phyloP scores from a whole-genome alignment of 2,113 vertebrate genomes.

The Nanorana parkeri region DNA sequence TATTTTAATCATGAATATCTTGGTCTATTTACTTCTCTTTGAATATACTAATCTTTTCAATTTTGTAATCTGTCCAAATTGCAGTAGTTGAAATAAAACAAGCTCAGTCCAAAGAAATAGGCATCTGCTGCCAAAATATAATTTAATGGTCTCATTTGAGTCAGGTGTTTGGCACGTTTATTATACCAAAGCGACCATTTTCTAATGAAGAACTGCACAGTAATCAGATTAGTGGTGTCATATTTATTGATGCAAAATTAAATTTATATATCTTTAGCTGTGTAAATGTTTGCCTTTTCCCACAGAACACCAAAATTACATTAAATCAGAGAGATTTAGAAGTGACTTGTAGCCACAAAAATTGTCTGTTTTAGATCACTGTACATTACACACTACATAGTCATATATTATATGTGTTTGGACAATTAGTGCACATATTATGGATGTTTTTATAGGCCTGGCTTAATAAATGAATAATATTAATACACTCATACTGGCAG shows the following conservation, averaged over 20 bases:
- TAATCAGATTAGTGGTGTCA: conserved; percentile 53
- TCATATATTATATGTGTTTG: not conserved
- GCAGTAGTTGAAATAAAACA: not conserved
- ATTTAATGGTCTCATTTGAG: conserved; percentile 50
- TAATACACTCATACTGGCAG: too few relatives aligned
- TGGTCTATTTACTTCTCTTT: not conserved
- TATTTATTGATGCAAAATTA: conserved; percentile 47
- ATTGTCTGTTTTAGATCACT: not conserved
- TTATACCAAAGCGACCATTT: conserved; percentile 17
- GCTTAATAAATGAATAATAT: too few relatives aligned
- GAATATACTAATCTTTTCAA: conserved; percentile 1
- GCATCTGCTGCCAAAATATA: conserved; percentile 36
- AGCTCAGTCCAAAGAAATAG: conserved; percentile 28
- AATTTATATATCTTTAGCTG: conserved; percentile 28
- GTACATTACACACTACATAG: not conserved
- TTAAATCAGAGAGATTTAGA: not conserved
- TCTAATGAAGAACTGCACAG: conserved; percentile 40
- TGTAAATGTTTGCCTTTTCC: not conserved
- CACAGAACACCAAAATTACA: not conserved
- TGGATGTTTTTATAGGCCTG: too few relatives aligned
- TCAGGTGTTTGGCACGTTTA: conserved; percentile 55
- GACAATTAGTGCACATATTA: not conserved
- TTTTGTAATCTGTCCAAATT: conserved; percentile 38
- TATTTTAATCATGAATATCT: conserved; percentile 5
- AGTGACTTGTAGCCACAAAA: not conserved